These are phyloP conservation scores for Oncorhynchus kisutch DNA, from an alignment of 2,113 vertebrate species.

Conservation along the genomic window DNA sequence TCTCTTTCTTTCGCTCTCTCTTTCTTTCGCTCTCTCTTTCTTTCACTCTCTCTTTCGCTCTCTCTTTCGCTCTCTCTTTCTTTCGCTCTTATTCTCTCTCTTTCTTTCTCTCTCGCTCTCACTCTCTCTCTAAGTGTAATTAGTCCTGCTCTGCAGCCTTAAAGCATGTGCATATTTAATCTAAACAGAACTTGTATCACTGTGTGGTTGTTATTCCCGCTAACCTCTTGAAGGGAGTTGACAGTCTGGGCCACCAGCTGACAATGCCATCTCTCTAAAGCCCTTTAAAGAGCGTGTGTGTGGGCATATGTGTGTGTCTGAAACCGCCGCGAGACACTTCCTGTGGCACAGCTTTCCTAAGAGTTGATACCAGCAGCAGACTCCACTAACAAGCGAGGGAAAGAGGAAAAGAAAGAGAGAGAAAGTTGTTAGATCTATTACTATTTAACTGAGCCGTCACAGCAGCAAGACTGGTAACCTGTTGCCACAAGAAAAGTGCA, in stretches of 20 bases:
- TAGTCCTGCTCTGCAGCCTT: background rate
- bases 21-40: too few species aligned
- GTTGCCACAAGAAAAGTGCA: background rate
- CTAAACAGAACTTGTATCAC: background rate
- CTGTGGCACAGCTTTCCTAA: background rate
- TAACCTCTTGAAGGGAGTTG: background rate
- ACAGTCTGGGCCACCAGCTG: background rate
- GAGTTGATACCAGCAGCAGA: background rate
- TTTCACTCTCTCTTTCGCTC: too few species aligned
- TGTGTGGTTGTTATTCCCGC: conserved; percentile 4
- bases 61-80: background rate
- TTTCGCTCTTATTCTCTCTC: background rate
- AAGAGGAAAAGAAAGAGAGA: background rate
- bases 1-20: background rate
- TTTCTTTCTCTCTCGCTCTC: background rate
- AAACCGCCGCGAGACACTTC: background rate
- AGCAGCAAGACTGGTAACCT: too few species aligned
- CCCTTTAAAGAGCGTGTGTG: background rate
- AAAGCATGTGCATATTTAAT: background rate
- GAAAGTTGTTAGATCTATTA: conserved; percentile 5
- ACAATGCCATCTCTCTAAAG: background rate
- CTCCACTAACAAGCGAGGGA: background rate
- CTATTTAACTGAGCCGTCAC: background rate
- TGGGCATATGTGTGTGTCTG: too few species aligned
- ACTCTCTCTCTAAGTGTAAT: background rate